Base-by-base conservation (phyloP, 2,797 vertebrate genomes). In the Leuciscus waleckii region DNA sequence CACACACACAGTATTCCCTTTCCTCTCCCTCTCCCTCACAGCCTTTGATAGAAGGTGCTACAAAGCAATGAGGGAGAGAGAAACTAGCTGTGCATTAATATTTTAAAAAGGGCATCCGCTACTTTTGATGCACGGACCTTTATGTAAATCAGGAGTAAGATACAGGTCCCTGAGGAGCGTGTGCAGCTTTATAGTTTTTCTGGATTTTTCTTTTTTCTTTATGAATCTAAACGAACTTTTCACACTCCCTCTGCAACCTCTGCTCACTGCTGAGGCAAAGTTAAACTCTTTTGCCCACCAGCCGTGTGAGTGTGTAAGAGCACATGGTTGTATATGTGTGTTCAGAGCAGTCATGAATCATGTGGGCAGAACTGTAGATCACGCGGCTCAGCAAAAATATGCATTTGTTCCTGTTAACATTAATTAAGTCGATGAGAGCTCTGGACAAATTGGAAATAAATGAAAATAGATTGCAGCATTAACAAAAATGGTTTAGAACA, bases 51-150 rank as follows among this genome's bases (percentile, higher is more conserved):
- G 93, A 94, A 94, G 93, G 94, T 94, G 95, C 95, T 94, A 95
- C 93, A 96, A 95, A 96, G 96, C 96, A 93, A 95, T 91, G 92
- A 95, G 93, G 94, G 93, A 95, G 95, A 94, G 95, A 95, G 94
- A 96, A 97, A 96, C 95, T 96, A 96, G 95, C 94, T 90, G 91
- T 94, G 95, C 96, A 96, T 98, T 96, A 97, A 98, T 98, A 97
- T 97, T 97, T 97, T 94, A 97, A 95, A 96, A 96, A 97, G 96
- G 96, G 95, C 96, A 96, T 95, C 95, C 93, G 90, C 92, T 93
- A 94, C 94, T 95, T 98, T 97, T 98, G 97, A 98, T 97, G 96
- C 98, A 91, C 92, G 88, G 97, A 95, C 96, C 96, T 97, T 96
- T 94, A 98, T 99, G 97, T 95, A 97, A 98, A 99, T 97, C 91